Conservation (phyloP, 2,888 invertebrate species). For the Craniophora ligustri region DNA sequence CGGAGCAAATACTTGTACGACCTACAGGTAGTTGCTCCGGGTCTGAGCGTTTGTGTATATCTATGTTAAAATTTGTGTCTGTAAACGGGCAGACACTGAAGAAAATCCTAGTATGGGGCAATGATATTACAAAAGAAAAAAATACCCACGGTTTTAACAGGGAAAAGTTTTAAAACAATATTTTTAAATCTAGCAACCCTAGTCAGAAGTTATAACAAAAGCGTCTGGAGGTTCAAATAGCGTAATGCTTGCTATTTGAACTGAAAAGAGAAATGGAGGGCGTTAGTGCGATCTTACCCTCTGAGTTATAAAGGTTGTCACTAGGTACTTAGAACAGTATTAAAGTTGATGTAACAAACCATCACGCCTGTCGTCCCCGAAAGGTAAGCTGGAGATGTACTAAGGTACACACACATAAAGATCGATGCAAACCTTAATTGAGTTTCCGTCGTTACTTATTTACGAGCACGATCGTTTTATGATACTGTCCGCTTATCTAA, state of each 20-base stretch:
- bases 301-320: slow-evolving; percentile 15
- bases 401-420: slow-evolving; percentile 16
- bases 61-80: too few relatives aligned
- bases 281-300: slow-evolving; percentile 14
- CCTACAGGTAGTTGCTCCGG: too few relatives aligned
- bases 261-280: slow-evolving; percentile 18
- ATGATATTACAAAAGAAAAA: too few relatives aligned
- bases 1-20: too few relatives aligned
- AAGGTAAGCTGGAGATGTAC: too few relatives aligned
- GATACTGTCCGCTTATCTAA: slow-evolving; percentile 38
- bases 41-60: too few relatives aligned
- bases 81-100: too few relatives aligned
- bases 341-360: slow-evolving; percentile 18
- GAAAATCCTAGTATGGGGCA: too few relatives aligned
- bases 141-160: too few relatives aligned
- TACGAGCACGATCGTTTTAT: slow-evolving; percentile 46
- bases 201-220: slow-evolving; percentile 16
- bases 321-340: slow-evolving; percentile 8
- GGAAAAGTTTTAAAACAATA: neutral
- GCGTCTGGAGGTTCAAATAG: slow-evolving; percentile 21
- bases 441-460: slow-evolving; percentile 38
- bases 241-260: slow-evolving; percentile 28
- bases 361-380: too few relatives aligned
- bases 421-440: slow-evolving; percentile 41
- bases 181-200: slow-evolving; percentile 20